Evolutionary conservation across 2,797 vertebrate species (phyloP).

Genomic region (Mionectes olivaceus): DNA sequence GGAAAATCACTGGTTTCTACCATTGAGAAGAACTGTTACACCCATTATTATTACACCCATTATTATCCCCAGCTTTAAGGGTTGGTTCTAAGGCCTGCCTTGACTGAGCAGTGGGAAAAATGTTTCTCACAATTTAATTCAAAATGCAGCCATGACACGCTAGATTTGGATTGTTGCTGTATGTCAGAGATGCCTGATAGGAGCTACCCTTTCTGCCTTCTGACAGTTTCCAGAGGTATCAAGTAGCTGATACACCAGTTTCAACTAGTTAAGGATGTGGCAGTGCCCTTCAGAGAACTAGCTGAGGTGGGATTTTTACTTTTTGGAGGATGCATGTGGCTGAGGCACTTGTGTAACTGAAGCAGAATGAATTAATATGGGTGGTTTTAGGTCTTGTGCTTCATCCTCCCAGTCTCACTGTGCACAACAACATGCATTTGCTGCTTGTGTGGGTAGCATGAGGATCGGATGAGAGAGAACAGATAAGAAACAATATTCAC

Average conservation of each 20-base stretch:
- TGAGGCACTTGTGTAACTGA: not conserved
- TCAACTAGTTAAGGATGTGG: not conserved
- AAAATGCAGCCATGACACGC: accelerated
- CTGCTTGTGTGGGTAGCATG: not conserved
- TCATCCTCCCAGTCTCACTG: not conserved
- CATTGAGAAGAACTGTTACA: not conserved
- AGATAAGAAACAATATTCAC: not conserved
- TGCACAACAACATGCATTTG: accelerated
- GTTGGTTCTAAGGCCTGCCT: not conserved
- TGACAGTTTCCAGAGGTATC: not conserved
- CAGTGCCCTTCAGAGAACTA: not conserved
- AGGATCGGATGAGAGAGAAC: not conserved
- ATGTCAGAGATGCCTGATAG: not conserved
- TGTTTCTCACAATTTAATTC: not conserved
- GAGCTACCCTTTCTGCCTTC: not conserved
- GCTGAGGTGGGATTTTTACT: not conserved
- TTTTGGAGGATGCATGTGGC: accelerated
- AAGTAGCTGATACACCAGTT: not conserved
- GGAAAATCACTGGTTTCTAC: not conserved
- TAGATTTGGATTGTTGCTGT: not conserved
- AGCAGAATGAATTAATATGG: accelerated
- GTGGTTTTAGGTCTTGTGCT: not conserved
- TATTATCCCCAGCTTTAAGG: not conserved
- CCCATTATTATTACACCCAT: not conserved
- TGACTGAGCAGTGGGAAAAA: not conserved